Conservation (phyloP, 2,888 invertebrate genomes). For the Serrognathus titanus region DNA sequence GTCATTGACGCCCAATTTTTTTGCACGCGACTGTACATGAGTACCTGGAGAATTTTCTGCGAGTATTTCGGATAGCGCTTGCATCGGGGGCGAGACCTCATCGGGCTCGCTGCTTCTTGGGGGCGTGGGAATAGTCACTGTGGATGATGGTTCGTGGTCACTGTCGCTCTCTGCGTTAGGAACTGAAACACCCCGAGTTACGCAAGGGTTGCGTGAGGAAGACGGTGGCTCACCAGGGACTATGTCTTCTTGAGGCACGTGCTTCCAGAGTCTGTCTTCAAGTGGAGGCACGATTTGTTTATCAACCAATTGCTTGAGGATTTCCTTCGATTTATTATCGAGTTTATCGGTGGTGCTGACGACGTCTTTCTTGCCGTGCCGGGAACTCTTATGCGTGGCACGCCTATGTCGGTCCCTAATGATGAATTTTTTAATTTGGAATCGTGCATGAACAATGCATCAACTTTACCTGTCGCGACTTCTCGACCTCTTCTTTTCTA, state of each 20-base stretch:
- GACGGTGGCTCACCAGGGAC: constrained; percentile 34
- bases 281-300: constrained; percentile 50
- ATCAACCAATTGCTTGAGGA: constrained; percentile 47
- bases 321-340: constrained; percentile 48
- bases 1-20: neutral
- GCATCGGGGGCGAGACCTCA: constrained; percentile 23
- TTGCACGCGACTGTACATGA: neutral
- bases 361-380: constrained; percentile 39
- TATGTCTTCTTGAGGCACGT: constrained; percentile 49
- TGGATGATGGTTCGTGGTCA: constrained; percentile 78
- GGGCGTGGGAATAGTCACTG: constrained; percentile 66
- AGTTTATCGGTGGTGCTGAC: constrained; percentile 41
- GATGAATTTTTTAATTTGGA: too few species aligned
- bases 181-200: constrained; percentile 18
- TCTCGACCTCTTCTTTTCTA: constrained; percentile 35
- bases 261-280: constrained; percentile 55
- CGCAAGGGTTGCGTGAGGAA: too few species aligned
- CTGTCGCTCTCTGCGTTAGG: constrained; percentile 56
- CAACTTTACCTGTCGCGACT: constrained; percentile 34
- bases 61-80: neutral
- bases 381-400: constrained; percentile 45
- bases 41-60: neutral
- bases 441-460: too few species aligned
- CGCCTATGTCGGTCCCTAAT: constrained; percentile 25
- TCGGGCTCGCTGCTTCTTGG: constrained; percentile 44